A percentile compares a stretch with the other conserved stretches of the same genome.
Conservation (phyloP, 2,888 invertebrate genomes). For the Neoascia interrupta region DNA sequence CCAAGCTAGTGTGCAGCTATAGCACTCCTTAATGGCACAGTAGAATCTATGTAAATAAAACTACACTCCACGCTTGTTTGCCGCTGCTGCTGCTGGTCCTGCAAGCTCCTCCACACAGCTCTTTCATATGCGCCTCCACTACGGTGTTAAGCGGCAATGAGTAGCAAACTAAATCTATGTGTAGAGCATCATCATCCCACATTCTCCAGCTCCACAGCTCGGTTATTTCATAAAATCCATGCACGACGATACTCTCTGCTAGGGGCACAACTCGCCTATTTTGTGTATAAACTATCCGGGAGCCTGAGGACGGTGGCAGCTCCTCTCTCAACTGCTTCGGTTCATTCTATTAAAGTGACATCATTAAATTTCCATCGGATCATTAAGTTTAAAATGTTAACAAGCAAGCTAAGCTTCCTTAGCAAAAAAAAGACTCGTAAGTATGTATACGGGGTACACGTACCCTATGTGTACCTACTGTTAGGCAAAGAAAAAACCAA, state of each 20-base stretch:
- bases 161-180: slow-evolving; percentile 63
- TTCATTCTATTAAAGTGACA: slow-evolving; percentile 70
- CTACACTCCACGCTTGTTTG: slow-evolving; percentile 61
- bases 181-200: slow-evolving; percentile 18
- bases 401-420: slow-evolving; percentile 67
- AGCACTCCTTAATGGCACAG: slow-evolving; percentile 27
- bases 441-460: too few species aligned
- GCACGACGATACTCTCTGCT: slow-evolving; percentile 42
- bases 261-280: slow-evolving; percentile 19
- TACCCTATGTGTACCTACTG: too few species aligned
- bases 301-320: slow-evolving; percentile 1
- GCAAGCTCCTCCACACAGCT: neutral
- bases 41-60: slow-evolving; percentile 51
- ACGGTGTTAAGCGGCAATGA: slow-evolving; percentile 67
- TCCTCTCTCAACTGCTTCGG: slow-evolving; percentile 22
- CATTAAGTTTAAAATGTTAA: slow-evolving; percentile 70
- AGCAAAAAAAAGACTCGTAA: too few species aligned
- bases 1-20: slow-evolving; percentile 38
- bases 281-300: slow-evolving; percentile 15
- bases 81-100: slow-evolving; percentile 13
- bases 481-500: too few species aligned
- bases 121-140: slow-evolving; percentile 5
- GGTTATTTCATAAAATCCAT: slow-evolving; percentile 57
- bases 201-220: slow-evolving; percentile 34
- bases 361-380: slow-evolving; percentile 70